Evolutionary conservation across 2,797 vertebrate species (phyloP), one percentile per base, ranked within the genome.

Genomic region (Emys orbicularis): DNA sequence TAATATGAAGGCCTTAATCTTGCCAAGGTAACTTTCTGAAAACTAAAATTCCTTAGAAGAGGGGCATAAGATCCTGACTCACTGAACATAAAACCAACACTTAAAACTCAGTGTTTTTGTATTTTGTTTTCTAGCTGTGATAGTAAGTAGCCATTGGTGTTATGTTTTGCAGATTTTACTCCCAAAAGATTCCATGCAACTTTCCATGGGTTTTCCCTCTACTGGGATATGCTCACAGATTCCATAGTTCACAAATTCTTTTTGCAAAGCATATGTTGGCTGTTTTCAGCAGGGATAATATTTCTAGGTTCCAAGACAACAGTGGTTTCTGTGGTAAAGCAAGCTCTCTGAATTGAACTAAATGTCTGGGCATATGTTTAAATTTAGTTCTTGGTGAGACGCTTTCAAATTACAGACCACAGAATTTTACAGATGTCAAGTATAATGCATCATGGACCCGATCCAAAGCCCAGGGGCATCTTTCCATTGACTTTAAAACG

Each of bases 241-340:
- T 9, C 61, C 81, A 79, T 90, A 82, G 85, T 85, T 44, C 37
- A 37, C n/a, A 16, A 3, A 41, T 81, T 79, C 19, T 72, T 83
- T 83, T 3, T 2, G 84, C 83, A 87, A 1, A 94, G 90, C 25
- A 0, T 27, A 9, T 25, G 84, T 50, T 85, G 93, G 84, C 88
- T 90, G 1, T 54, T 41, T 68, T 57, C 83, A 49, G 3, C 29
- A 10, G 80, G 54, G 77, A 57, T 68, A 16, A 7, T 19, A 6
- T 53, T 89, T 57, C 50, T 83, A 72, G 52, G 31, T 80, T 90
- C 57, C 68, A 87, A 79, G 87, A 79, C 50, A 59, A 44, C 86
- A 47, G 68, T 5, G 94, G 90, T 92, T 91, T 89, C 89, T 93
- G 95, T 56, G 92, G 92, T 53, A 47, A 89, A 83, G 59, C 15